These are phyloP conservation scores for Cryptocheilus praepositus DNA, from an alignment of 2,888 invertebrate genomes.

Conservation along the genomic window DNA sequence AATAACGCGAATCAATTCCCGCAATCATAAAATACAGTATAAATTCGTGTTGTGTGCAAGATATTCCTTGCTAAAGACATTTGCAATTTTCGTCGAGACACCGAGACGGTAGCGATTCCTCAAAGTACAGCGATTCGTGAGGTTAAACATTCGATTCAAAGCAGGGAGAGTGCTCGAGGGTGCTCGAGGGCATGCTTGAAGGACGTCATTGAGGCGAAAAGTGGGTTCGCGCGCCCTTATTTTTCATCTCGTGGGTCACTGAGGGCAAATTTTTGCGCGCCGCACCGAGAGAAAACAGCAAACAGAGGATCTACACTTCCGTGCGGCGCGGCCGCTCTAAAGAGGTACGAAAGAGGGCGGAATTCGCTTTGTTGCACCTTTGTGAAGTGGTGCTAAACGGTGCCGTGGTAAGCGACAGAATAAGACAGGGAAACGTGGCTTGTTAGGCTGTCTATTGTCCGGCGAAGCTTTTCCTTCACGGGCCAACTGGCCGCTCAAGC, in stretches of 20 bases:
- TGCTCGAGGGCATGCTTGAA: slow-evolving; percentile 48
- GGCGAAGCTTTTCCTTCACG: slow-evolving; percentile 36
- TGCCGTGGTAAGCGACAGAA: slow-evolving; percentile 48
- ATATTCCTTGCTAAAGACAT: too few species aligned
- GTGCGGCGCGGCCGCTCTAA: slow-evolving; percentile 10
- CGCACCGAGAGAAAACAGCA: slow-evolving; percentile 41
- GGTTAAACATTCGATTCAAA: slow-evolving; percentile 2
- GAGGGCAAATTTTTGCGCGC: slow-evolving; percentile 47
- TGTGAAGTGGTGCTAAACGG: slow-evolving; percentile 70
- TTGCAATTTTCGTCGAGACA: too few species aligned
- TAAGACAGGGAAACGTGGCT: slow-evolving; percentile 62
- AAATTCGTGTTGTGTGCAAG: too few species aligned
- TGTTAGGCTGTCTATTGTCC: slow-evolving; percentile 69
- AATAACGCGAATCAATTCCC: too few species aligned
- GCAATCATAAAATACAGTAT: too few species aligned
- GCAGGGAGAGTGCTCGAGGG: slow-evolving; percentile 47
- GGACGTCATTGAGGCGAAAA: slow-evolving; percentile 52
- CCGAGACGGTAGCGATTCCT: too few species aligned
- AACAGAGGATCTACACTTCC: slow-evolving; percentile 33
- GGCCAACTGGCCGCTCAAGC: slow-evolving; percentile 19
- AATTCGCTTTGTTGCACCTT: slow-evolving; percentile 58
- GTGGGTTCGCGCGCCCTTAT: slow-evolving; percentile 49
- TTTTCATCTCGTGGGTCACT: slow-evolving; percentile 40
- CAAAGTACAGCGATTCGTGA: too few species aligned
- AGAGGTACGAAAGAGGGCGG: slow-evolving; percentile 43